Conservation (phyloP, 2,113 vertebrate species). For the Callithrix jacchus region DNA sequence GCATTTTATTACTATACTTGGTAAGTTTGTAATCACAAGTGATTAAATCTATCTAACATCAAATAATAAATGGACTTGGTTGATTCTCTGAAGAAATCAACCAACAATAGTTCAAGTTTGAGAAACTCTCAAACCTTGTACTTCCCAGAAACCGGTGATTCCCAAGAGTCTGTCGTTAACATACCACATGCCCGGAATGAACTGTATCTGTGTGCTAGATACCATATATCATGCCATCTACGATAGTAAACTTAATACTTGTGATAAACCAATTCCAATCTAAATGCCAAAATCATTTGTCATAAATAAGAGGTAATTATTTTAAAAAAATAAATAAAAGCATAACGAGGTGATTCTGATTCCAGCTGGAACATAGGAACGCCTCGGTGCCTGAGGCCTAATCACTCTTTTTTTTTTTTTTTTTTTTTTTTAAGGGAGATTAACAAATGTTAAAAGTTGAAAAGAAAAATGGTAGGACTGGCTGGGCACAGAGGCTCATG, state of each 20-base stretch:
- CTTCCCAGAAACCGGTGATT: background rate
- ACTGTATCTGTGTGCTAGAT: background rate
- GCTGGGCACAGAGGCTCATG: accelerated
- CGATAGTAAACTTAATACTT: background rate
- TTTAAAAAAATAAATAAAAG: background rate
- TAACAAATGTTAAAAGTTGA: conserved; percentile 8
- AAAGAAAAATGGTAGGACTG: background rate
- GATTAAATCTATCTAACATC: background rate
- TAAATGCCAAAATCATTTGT: conserved; percentile 9
- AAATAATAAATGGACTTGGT: background rate
- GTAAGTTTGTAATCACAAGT: background rate
- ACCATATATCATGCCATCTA: background rate
- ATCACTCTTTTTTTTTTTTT: background rate
- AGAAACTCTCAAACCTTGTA: background rate
- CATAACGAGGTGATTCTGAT: background rate
- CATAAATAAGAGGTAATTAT: conserved; percentile 42
- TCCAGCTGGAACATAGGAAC: background rate
- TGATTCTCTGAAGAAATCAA: background rate
- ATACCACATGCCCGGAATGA: background rate
- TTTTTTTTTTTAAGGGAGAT: background rate
- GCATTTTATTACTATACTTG: background rate
- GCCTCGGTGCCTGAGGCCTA: background rate
- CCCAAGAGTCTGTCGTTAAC: background rate
- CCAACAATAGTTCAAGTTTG: background rate
- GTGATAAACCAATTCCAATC: background rate